Conservation (phyloP, 2,888 invertebrate species). For the Hoplodrina ambigua region DNA sequence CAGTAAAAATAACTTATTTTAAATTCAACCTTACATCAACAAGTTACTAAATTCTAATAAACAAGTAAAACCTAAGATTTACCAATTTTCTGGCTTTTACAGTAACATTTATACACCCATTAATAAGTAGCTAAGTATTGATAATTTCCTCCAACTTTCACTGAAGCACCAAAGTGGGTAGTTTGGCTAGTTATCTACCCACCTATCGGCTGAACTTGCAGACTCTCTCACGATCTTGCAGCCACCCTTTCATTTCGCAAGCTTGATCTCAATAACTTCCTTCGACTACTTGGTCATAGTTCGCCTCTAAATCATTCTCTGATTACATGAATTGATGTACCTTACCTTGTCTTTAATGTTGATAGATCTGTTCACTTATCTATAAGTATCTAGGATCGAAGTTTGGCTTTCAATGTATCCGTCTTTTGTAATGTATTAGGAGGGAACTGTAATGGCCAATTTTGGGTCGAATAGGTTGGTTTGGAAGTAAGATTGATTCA, state of each 20-base stretch:
- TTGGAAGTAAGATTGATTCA: constrained; percentile 36
- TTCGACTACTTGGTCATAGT: constrained; percentile 58
- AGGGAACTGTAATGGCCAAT: constrained; percentile 1
- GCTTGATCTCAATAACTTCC: constrained; percentile 64
- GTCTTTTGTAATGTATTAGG: constrained; percentile 31
- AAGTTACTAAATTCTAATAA: too few species aligned
- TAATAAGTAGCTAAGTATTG: constrained; percentile 14
- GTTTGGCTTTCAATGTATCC: constrained; percentile 11
- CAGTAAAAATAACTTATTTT: too few species aligned
- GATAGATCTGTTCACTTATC: constrained; percentile 26
- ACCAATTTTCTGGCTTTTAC: too few species aligned
- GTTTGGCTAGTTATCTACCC: constrained; percentile 43
- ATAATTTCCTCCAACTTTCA: constrained; percentile 38
- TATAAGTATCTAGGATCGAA: constrained; percentile 12
- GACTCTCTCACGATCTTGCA: constrained; percentile 31
- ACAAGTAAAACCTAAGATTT: too few species aligned
- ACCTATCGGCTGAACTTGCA: constrained; percentile 37
- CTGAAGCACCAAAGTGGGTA: constrained; percentile 30
- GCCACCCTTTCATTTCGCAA: constrained; percentile 63
- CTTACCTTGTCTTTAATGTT: constrained; percentile 17
- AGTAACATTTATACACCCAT: constrained; percentile 5
- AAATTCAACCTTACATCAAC: too few species aligned
- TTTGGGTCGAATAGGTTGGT: constrained; percentile 16
- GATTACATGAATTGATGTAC: constrained; percentile 26
- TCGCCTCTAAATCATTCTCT: constrained; percentile 34